These are phyloP conservation scores for Solenopsis fugax DNA, from an alignment of 1,140 invertebrate genomes.

Conservation along the genomic window DNA sequence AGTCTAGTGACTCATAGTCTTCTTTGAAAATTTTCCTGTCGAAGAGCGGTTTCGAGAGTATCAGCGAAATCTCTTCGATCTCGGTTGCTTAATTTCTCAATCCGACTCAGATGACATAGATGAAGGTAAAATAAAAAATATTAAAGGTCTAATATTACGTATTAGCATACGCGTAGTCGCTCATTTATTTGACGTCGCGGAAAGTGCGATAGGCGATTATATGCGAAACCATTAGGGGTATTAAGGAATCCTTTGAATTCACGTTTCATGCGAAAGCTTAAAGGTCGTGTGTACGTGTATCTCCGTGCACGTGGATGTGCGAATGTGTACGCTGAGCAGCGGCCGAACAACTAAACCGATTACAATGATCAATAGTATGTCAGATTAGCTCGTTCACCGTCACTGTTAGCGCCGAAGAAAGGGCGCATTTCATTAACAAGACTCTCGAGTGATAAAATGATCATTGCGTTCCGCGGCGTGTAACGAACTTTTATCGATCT, in stretches of 20 bases:
- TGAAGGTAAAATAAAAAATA: not conserved
- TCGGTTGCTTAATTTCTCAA: not conserved
- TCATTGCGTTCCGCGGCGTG: not conserved
- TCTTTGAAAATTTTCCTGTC: not conserved
- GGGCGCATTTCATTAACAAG: not conserved
- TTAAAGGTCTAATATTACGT: not conserved
- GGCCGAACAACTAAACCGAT: conserved; percentile 50
- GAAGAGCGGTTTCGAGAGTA: not conserved
- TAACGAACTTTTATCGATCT: conserved; percentile 9
- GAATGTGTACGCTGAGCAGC: not conserved
- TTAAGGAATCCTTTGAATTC: conserved; percentile 55
- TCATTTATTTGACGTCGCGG: not conserved
- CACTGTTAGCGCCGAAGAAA: not conserved
- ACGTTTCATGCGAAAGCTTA: conserved; percentile 1
- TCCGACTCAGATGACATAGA: not conserved
- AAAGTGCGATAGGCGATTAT: conserved; percentile 25
- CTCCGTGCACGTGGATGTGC: not conserved
- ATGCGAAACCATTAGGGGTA: not conserved
- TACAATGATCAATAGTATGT: conserved; percentile 33
- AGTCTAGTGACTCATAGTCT: conserved; percentile 2
- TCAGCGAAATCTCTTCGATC: not conserved
- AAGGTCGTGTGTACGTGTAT: not conserved
- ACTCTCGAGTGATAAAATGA: not conserved
- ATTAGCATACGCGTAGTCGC: not conserved
- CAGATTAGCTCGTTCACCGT: not conserved